phyloP scores from a whole-genome alignment of 2,113 vertebrate species.

The Ptilonorhynchus violaceus region DNA sequence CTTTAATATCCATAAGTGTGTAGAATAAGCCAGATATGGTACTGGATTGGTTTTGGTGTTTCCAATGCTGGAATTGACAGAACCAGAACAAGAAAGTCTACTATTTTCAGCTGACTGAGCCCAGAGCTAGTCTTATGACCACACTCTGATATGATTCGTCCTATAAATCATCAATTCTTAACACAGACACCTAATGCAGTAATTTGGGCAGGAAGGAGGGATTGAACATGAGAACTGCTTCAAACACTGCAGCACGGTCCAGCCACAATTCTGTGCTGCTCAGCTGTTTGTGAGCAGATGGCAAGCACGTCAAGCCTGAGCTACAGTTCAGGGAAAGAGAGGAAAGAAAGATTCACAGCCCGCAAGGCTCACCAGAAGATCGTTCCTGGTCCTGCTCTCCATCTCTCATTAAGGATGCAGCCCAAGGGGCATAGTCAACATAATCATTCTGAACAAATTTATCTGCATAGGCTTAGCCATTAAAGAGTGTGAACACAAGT shows the following conservation, averaged over 20 bases:
- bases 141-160: background rate
- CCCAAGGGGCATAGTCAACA: background rate
- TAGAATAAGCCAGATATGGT: background rate
- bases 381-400: background rate
- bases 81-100: background rate
- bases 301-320: background rate
- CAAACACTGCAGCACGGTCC: fast-evolving
- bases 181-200: fast-evolving
- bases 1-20: background rate
- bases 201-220: background rate
- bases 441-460: background rate
- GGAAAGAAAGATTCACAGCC: background rate
- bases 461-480: background rate
- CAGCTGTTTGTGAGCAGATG: background rate
- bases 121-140: background rate
- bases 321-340: background rate
- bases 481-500: background rate
- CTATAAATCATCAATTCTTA: background rate
- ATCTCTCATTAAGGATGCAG: background rate
- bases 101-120: background rate
- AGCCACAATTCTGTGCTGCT: background rate
- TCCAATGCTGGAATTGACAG: background rate
- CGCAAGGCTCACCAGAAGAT: background rate
- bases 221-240: background rate
- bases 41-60: background rate